phyloP scores from a whole-genome alignment of 1,140 invertebrate species.

The Dreissena polymorpha region DNA sequence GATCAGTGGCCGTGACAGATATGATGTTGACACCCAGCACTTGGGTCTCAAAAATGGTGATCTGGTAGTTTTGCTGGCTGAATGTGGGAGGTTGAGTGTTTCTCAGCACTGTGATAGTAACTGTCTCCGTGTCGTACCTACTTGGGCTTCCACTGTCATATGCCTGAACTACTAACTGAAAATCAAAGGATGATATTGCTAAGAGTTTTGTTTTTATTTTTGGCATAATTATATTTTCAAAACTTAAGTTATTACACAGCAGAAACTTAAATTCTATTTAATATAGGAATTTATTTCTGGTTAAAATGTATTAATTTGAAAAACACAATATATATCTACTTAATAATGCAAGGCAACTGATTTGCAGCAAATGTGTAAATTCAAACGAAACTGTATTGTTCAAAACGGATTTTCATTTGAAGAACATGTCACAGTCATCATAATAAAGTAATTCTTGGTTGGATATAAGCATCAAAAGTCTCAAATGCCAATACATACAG shows the following conservation, averaged over 20 bases:
- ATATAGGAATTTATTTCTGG: not conserved
- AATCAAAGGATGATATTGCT: slow-evolving; percentile 1
- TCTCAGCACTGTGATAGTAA: slow-evolving; percentile 91
- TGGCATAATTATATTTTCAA: too few relatives aligned
- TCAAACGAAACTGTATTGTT: too few relatives aligned
- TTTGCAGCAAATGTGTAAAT: too few relatives aligned
- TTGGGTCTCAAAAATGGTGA: slow-evolving; percentile 63
- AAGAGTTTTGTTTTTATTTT: not conserved
- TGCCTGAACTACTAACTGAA: slow-evolving; percentile 77
- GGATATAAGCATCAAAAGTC: too few relatives aligned
- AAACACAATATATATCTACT: not conserved
- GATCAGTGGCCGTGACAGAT: slow-evolving; percentile 57
- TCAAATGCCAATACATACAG: slow-evolving; percentile 18
- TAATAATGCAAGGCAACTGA: not conserved
- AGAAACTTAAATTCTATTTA: too few relatives aligned
- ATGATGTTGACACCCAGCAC: slow-evolving; percentile 55
- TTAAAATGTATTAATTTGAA: not conserved
- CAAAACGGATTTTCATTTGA: too few relatives aligned
- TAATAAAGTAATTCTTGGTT: too few relatives aligned
- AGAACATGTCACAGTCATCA: too few relatives aligned
- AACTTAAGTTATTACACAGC: too few relatives aligned
- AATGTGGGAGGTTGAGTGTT: slow-evolving; percentile 81
- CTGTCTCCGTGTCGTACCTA: slow-evolving; percentile 89
- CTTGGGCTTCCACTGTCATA: slow-evolving; percentile 91
- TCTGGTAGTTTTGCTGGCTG: slow-evolving; percentile 21